phyloP scores from a whole-genome alignment of 2,888 invertebrate genomes.

The Agriotes lineatus region DNA sequence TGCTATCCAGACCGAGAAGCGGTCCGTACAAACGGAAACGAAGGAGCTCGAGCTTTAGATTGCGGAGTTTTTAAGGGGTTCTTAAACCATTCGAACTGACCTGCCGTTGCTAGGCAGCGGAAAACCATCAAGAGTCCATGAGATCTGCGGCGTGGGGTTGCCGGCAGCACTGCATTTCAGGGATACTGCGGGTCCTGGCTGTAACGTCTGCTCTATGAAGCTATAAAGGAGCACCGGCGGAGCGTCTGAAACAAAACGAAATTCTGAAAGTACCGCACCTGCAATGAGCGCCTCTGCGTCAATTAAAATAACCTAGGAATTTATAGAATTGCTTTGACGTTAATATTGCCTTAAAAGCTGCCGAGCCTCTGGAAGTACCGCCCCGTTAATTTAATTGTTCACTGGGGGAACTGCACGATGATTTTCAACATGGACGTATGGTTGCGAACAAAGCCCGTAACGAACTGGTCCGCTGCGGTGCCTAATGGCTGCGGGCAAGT shows the following conservation, averaged over 20 bases:
- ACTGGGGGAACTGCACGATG: conserved; percentile 9
- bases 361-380: conserved; percentile 21
- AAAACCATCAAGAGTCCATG: conserved; percentile 82
- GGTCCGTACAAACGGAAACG: too few species aligned
- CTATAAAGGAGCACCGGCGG: conserved; percentile 80
- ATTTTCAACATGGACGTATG: conserved; percentile 15
- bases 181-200: conserved; percentile 83
- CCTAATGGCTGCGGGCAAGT: conserved; percentile 15
- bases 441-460: conserved; percentile 12
- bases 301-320: conserved; percentile 2
- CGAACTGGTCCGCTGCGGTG: conserved; percentile 11
- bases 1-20: too few species aligned
- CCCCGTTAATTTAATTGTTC: conserved; percentile 32
- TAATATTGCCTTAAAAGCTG: conserved; percentile 16
- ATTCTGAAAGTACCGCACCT: conserved; percentile 4
- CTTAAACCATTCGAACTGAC: conserved; percentile 53
- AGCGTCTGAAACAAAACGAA: conserved; percentile 72
- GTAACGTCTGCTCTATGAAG: conserved; percentile 83
- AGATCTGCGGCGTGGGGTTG: conserved; percentile 82
- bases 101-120: conserved; percentile 73
- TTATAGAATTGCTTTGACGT: conserved; percentile 13
- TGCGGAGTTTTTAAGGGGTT: conserved; percentile 14
- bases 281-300: background rate
- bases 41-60: too few species aligned
- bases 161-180: conserved; percentile 82